Evolutionary conservation across 2,797 vertebrate species (phyloP).

Genomic region (Telmatherina bonti): DNA sequence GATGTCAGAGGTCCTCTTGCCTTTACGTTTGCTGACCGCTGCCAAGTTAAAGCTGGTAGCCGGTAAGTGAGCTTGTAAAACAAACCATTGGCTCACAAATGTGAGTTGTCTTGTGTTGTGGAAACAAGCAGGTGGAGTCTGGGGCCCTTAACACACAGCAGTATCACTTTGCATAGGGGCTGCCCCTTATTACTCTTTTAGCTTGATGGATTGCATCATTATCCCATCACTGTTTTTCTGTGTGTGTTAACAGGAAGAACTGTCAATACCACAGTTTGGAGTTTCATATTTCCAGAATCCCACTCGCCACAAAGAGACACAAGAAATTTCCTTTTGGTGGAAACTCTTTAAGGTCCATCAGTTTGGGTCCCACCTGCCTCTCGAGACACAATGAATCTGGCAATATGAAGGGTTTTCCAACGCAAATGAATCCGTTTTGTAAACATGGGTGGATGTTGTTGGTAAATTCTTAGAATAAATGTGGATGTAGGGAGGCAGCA

Average conservation of each 20-base stretch:
- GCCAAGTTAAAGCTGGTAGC: constrained; percentile 15
- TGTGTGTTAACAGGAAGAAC: constrained; percentile 62
- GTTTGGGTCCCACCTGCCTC: constrained; percentile 41
- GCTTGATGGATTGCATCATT: constrained; percentile 72
- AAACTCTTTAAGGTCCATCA: constrained; percentile 48
- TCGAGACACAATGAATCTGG: constrained; percentile 46
- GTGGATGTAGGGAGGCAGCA: no score
- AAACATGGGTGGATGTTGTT: no score
- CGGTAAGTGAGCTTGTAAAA: constrained; percentile 28
- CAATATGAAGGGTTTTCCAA: constrained; percentile 48
- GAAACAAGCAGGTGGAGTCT: constrained; percentile 70
- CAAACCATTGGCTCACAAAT: constrained; percentile 30
- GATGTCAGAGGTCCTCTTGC: constrained; percentile 3
- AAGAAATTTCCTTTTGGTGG: constrained; percentile 56
- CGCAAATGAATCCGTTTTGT: constrained; percentile 30
- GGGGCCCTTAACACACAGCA: constrained; percentile 36
- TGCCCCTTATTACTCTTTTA: constrained; percentile 47
- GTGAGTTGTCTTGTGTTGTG: constrained; percentile 58
- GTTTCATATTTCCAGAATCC: constrained; percentile 69
- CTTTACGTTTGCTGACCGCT: constrained; percentile 9
- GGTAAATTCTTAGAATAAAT: no score
- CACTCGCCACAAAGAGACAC: constrained; percentile 31
- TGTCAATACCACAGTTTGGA: constrained; percentile 62
- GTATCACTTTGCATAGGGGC: constrained; percentile 76
- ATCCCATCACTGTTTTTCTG: constrained; percentile 56